Base-by-base conservation (phyloP, 2,797 vertebrate genomes). In the Limnodromus scolopaceus region DNA sequence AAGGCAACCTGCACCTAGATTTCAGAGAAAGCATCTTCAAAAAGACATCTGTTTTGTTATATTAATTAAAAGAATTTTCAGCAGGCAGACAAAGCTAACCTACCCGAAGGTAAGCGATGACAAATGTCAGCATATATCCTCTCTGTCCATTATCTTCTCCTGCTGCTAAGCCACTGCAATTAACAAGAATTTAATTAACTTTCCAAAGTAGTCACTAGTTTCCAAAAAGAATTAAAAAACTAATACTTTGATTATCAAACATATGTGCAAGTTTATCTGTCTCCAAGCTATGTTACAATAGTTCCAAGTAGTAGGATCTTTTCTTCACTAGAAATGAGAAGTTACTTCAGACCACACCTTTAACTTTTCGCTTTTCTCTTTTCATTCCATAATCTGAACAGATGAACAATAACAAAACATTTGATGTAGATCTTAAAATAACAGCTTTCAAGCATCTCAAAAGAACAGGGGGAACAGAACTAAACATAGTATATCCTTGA, bases 101-200 rank as follows among this genome's bases (percentile, higher is more conserved):
- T 98, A 99, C 99, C 98, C 99, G 99, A 97, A 99, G 98, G 97
- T 99, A 99, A 94, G 99, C 99, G 22, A 99, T 99, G 98, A 99
- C 98, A 97, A 99, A 99, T 81, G 99, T 99, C 98, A 99, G 98
- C 99, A 99, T 99, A 98, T 99, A 99, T 95, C 99, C 99, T 98
- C 99, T 99, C 97, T 99, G 99, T 85, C 99, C 99, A 97, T 99
- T 99, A 98, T 99, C 99, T 98, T 99, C 99, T 98, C 99, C 99
- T 97, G 99, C 99, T 98, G 99, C 99, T 98, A 99, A 98, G 89
- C 99, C 99, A 96, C 99, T 99, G 97, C 71, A 99, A 98, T 97
- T 97, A 98, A 92, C 10, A 90, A 87, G 78, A 97, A 93, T 87
- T 68, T 87, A 94, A 95, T 84, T 90, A 89, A 71, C 68, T 87